Evolutionary conservation across 2,888 invertebrate genomes (phyloP), one percentile per base, ranked within the genome.

Genomic region (Caradrina clavipalpis): DNA sequence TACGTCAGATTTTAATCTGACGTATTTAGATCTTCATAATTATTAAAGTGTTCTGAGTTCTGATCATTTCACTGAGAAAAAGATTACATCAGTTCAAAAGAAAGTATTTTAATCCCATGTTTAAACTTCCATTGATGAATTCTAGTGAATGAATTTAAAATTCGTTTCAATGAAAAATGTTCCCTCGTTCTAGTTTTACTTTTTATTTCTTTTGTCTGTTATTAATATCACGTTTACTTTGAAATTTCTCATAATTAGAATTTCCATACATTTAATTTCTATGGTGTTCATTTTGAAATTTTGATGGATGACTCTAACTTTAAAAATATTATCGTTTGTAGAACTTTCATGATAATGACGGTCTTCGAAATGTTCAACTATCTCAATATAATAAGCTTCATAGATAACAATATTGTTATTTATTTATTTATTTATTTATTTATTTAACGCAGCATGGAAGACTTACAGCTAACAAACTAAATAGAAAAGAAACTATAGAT

Each of bases 151-250:
- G 26, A 62, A 42, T 63, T 62, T 15, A 22, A 22, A 42, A 66
- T 51, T 58, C 53, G 21, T 35, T 54, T 35, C 6, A 21, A 47
- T 57, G 49, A 50, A 67, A 67, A 53, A 22, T 51, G 11, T 80
- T 80, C 77, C 63, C 77, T 70, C 79, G 77, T 21, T 78, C 79
- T 42, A 75, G 75, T 42, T 74, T 56, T n/a, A 73, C 47, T 68
- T 77, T 53, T 50, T 11, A 62, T 54, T 55, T 39, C 39, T 45
- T 47, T 67, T 78, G 63, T 77, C 7, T 47, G 4, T 35, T 31
- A 60, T 54, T 60, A 51, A 22, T 13, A 10, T 47, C 19, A 39
- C 51, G 55, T 78, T 75, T 22, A 57, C 47, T 75, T 59, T 63
- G 17, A 56, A 39, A 56, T 35, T 69, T 3, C 0, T 21, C 0